Evolutionary conservation across 2,888 invertebrate species (phyloP).

Genomic region (Agrotis ipsilon): DNA sequence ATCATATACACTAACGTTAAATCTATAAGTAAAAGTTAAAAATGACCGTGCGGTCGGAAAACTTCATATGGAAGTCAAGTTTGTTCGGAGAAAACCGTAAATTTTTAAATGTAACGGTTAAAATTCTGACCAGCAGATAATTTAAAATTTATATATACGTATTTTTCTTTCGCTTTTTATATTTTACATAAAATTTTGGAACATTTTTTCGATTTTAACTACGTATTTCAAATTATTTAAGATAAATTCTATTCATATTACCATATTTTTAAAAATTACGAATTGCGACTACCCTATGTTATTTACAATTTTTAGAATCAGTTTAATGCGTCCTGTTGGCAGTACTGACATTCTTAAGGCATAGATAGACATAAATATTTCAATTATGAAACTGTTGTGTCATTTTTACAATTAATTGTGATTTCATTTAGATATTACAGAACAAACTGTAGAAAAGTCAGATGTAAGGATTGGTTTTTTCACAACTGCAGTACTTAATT

Average conservation of each 20-base stretch:
- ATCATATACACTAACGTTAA: slow-evolving; percentile 66
- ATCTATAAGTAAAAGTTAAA: slow-evolving; percentile 67
- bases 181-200: slow-evolving; percentile 39
- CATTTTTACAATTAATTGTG: slow-evolving; percentile 38
- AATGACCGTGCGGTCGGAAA: slow-evolving; percentile 78
- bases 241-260: slow-evolving; percentile 55
- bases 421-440: slow-evolving; percentile 42
- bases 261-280: slow-evolving; percentile 36
- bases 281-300: slow-evolving; percentile 54
- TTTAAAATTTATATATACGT: slow-evolving; percentile 56
- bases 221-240: slow-evolving; percentile 48
- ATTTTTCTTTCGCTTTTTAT: slow-evolving; percentile 49
- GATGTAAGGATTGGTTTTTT: slow-evolving; percentile 12
- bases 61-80: slow-evolving; percentile 76
- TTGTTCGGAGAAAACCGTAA: slow-evolving; percentile 63
- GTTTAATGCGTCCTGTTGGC: slow-evolving; percentile 50
- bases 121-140: slow-evolving; percentile 83
- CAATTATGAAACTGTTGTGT: slow-evolving; percentile 22
- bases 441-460: slow-evolving; percentile 34
- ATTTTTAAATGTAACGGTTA: slow-evolving; percentile 51
- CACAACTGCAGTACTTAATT: neutral
- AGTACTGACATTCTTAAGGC: slow-evolving; percentile 48
- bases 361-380: slow-evolving; percentile 24
- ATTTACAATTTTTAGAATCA: slow-evolving; percentile 63
- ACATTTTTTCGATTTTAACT: slow-evolving; percentile 38